These are phyloP conservation scores for Anarrhichthys ocellatus DNA, from an alignment of 2,113 vertebrate genomes.

Conservation along the genomic window DNA sequence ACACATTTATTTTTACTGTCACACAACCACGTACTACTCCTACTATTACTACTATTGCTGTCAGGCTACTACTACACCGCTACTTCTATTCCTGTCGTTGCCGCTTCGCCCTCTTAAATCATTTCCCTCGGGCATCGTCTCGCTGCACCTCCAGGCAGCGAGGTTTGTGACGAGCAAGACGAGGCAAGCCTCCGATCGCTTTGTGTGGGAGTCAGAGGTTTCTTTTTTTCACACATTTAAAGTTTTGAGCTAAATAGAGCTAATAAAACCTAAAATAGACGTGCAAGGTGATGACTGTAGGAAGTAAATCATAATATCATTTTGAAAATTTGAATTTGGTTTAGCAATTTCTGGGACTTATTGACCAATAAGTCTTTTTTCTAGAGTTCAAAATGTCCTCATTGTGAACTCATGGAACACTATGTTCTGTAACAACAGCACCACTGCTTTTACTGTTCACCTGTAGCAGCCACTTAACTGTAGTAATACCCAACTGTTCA, in stretches of 20 bases:
- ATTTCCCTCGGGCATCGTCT: background rate
- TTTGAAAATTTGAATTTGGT: background rate
- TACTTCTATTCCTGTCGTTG: background rate
- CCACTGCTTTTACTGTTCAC: background rate
- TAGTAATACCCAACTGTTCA: background rate
- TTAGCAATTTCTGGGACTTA: background rate
- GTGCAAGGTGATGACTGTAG: background rate
- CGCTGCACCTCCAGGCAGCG: background rate
- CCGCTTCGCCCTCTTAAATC: background rate
- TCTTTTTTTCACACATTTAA: background rate
- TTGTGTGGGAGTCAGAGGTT: background rate
- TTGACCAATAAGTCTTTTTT: background rate
- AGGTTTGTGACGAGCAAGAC: background rate
- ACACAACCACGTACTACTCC: background rate
- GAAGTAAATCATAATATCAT: background rate
- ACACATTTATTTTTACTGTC: background rate
- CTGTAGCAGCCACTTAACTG: background rate
- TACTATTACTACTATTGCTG: background rate
- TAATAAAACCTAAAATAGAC: background rate
- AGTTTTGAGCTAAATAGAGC: constrained; percentile 6
- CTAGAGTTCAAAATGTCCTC: background rate
- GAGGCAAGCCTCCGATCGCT: background rate
- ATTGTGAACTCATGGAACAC: background rate
- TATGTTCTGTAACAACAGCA: background rate
- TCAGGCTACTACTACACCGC: background rate